Base-by-base conservation (phyloP, 2,113 vertebrate genomes). In the Taurulus bubalis region DNA sequence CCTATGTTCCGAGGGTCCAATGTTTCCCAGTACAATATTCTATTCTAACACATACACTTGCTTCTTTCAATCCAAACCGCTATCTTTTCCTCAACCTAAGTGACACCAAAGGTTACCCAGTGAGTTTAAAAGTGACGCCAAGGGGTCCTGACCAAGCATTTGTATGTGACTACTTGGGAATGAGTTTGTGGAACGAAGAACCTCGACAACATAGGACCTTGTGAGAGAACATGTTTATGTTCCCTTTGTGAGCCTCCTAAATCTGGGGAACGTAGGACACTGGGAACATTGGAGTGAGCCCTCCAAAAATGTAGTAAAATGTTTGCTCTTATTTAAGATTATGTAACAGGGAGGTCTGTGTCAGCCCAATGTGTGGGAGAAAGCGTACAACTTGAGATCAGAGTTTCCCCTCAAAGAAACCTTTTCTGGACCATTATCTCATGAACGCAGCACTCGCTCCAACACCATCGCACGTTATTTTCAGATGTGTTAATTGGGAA, bases 401-500 rank as follows among this genome's bases (percentile, higher is more conserved):
- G 77, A 84, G 69, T 73, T 79, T 62, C 40, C 75, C 77, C n/a
- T 22, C 53, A n/a, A 66, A 67, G 56, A 56, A 75, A 65, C 63
- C 71, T 20, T 69, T 49, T 53, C 53, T 30, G 49, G n/a, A 20
- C 24, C 36, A 14, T 47, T 76, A 64, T 71, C 42, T 82, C 16
- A 36, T n/a, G 30, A 67, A 75, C 6, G 0, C 70, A 30, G 1
- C 40, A 36, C 67, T 67, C 75, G 11, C 69, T 77, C 59, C 86
- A 71, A 42, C 83, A 53, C 55, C 47, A 8, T 80, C 80, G 12
- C 83, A 79, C 51, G 30, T 82, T 95, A 93, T 94, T 95, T 93
- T 90, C 76, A 90, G 84, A 93, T 4, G 93, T 90, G 94, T 84
- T 95, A 92, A 95, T 94, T 93, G 87, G 80, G 66, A 55, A 34